Conservation (phyloP, 2,113 vertebrate genomes). For the Globicephala melas region DNA sequence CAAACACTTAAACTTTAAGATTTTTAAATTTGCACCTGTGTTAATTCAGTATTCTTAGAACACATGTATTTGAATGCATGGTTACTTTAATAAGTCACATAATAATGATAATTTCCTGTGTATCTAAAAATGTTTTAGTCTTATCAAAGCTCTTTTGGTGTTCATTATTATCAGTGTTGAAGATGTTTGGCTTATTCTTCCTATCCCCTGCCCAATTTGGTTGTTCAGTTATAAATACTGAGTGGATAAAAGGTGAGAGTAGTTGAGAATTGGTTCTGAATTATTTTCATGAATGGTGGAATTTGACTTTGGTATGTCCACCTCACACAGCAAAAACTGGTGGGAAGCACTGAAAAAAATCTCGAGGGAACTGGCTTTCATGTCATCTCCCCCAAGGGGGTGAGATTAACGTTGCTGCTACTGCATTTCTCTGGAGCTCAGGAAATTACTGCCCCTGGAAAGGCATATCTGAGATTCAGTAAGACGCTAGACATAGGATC, state of each 20-base stretch:
- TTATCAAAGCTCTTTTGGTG: background rate
- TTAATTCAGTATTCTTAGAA: background rate
- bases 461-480: background rate
- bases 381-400: background rate
- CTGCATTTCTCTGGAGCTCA: background rate
- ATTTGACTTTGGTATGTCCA: background rate
- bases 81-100: background rate
- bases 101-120: background rate
- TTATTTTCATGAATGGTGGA: background rate
- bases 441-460: background rate
- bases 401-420: background rate
- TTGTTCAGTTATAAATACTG: background rate
- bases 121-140: background rate
- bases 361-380: background rate
- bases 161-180: background rate
- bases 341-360: background rate
- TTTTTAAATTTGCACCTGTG: background rate
- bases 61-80: background rate
- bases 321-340: background rate
- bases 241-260: background rate
- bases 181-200: background rate
- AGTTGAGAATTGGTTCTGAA: background rate
- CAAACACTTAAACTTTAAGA: background rate
- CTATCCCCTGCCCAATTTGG: background rate
- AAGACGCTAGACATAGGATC: background rate